Conservation (phyloP, 2,113 vertebrate genomes). For the Osmerus eperlanus region DNA sequence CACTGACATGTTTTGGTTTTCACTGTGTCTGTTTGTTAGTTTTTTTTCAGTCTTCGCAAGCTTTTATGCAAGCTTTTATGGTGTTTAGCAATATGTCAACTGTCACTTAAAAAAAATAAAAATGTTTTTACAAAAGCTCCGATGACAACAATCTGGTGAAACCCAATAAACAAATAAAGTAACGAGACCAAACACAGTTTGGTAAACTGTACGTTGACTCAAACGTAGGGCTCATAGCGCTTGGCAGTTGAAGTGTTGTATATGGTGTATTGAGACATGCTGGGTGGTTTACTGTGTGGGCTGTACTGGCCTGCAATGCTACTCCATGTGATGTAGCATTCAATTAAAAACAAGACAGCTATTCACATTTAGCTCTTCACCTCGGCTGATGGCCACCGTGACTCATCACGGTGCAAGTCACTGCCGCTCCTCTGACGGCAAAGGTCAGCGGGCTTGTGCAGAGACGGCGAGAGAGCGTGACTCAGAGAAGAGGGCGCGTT, state of each 20-base stretch:
- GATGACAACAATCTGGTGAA: too few species aligned
- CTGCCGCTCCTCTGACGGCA: conserved; percentile 42
- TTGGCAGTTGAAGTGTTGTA: too few species aligned
- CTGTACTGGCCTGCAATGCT: not conserved
- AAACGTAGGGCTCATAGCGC: conserved; percentile 17
- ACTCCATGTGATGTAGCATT: conserved; percentile 27
- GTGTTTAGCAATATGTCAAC: too few species aligned
- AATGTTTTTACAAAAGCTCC: too few species aligned
- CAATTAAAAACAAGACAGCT: conserved; percentile 18
- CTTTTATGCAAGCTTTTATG: too few species aligned
- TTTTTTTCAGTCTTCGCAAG: too few species aligned
- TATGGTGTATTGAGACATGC: too few species aligned
- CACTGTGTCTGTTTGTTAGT: too few species aligned
- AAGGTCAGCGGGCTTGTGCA: conserved; percentile 54
- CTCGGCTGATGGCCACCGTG: conserved; percentile 29
- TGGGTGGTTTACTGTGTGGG: conserved; percentile 25
- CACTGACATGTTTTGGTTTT: too few species aligned
- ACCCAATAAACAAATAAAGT: too few species aligned
- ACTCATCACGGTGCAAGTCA: conserved; percentile 47
- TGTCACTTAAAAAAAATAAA: too few species aligned
- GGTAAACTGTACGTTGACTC: not conserved
- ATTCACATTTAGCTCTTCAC: conserved; percentile 40
- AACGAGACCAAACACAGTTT: not conserved
- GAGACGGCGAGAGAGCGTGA: conserved; percentile 45
- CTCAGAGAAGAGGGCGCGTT: conserved; percentile 54